phyloP scores from a whole-genome alignment of 2,888 invertebrate genomes.

The Diadegma fenestrale region DNA sequence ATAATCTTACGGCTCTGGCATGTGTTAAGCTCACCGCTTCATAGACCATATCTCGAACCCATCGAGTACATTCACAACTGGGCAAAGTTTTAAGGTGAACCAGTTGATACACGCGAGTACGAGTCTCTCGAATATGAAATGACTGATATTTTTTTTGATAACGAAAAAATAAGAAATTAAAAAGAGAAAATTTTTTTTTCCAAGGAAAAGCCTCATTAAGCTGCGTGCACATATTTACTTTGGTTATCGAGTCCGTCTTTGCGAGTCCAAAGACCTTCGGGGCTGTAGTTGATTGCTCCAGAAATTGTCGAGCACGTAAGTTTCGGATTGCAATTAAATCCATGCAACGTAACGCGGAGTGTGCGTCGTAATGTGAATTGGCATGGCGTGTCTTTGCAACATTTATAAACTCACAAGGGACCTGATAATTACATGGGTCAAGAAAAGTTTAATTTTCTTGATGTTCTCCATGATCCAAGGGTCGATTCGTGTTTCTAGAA shows the following conservation, averaged over 20 bases:
- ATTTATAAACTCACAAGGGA: constrained; percentile 23
- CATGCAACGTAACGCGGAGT: constrained; percentile 23
- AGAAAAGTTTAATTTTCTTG: constrained; percentile 31
- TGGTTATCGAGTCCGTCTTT: background rate
- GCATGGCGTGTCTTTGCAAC: constrained; percentile 38
- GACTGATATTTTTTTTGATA: background rate
- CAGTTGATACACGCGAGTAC: constrained; percentile 30
- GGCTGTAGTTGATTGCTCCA: constrained; percentile 12
- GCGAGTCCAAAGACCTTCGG: background rate
- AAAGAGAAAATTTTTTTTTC: background rate
- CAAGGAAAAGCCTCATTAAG: background rate
- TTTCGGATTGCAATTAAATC: constrained; percentile 35
- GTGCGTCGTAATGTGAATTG: constrained; percentile 9
- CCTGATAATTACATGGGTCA: constrained; percentile 11
- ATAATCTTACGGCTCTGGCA: constrained; percentile 40
- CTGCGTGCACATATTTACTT: background rate
- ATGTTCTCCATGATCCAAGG: background rate
- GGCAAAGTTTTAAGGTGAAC: constrained; percentile 22
- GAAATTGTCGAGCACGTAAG: constrained; percentile 49
- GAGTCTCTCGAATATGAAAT: constrained; percentile 1
- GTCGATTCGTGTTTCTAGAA: background rate
- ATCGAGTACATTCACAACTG: constrained; percentile 16
- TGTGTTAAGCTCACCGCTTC: constrained; percentile 13
- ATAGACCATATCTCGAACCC: constrained; percentile 42
- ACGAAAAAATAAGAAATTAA: background rate